Conservation (phyloP, 2,113 vertebrate genomes). For the Synchiropus splendidus region DNA sequence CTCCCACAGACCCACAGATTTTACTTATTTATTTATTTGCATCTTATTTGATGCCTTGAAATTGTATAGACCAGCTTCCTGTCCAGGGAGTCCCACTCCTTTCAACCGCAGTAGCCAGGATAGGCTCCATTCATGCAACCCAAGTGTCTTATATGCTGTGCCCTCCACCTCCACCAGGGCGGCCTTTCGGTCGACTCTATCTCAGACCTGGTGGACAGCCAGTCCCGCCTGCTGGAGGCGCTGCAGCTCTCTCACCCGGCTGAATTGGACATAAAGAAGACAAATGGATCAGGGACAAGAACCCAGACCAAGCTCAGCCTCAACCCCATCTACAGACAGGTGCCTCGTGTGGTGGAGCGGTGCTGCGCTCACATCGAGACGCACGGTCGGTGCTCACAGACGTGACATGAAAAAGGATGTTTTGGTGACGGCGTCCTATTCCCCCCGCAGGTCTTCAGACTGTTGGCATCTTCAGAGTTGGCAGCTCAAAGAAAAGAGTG, state of each 20-base stretch:
- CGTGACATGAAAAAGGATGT: no score
- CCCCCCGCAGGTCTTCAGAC: constrained; percentile 75
- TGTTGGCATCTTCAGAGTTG: constrained; percentile 83
- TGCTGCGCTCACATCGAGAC: constrained; percentile 83
- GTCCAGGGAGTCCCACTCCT: no score
- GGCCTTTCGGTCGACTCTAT: constrained; percentile 84
- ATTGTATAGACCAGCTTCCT: no score
- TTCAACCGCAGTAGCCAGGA: no score
- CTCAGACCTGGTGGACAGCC: constrained; percentile 77
- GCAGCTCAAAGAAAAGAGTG: constrained; percentile 83
- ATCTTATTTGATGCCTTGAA: no score
- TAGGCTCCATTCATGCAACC: no score
- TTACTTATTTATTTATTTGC: no score
- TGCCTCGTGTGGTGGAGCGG: constrained; percentile 80
- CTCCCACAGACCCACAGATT: no score
- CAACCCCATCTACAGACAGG: constrained; percentile 83
- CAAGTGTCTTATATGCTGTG: no score
- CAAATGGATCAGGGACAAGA: constrained; percentile 42
- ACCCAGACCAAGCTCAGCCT: constrained; percentile 73
- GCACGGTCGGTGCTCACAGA: constrained; percentile 55
- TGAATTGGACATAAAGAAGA: constrained; percentile 71
- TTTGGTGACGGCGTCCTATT: background rate
- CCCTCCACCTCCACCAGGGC: constrained; percentile 60
- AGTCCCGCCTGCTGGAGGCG: constrained; percentile 79
- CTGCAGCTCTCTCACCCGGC: constrained; percentile 83